Conservation (phyloP, 2,888 invertebrate species). For the Nomada fabriciana region DNA sequence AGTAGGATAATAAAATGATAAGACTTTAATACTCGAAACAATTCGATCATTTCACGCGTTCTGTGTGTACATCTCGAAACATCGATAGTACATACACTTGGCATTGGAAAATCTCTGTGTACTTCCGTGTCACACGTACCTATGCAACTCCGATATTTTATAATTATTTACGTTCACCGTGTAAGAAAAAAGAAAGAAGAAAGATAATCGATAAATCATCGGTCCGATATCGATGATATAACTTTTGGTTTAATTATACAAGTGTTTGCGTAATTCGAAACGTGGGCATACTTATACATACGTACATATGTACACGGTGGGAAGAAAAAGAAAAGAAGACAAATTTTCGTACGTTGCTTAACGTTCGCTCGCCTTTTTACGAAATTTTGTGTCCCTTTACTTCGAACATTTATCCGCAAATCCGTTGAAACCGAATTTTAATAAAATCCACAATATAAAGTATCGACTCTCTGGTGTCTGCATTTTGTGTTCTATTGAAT, state of each 20-base stretch:
- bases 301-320: conserved; percentile 1
- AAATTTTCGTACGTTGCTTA: conserved; percentile 40
- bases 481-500: conserved; percentile 14
- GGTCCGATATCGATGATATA: neutral
- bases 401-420: conserved; percentile 48
- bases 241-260: conserved; percentile 1
- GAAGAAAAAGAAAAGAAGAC: neutral
- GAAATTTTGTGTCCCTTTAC: conserved; percentile 41
- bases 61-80: conserved; percentile 18
- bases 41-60: conserved; percentile 43
- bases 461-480: conserved; percentile 38
- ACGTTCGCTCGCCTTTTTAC: conserved; percentile 47
- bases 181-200: neutral
- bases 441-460: conserved; percentile 60
- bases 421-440: conserved; percentile 60
- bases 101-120: conserved; percentile 59
- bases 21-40: conserved; percentile 50
- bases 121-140: conserved; percentile 23
- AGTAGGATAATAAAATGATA: conserved; percentile 47
- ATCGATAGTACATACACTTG: conserved; percentile 46
- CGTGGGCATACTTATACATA: neutral
- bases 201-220: neutral
- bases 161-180: conserved; percentile 34
- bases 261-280: conserved; percentile 13
- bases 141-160: conserved; percentile 20